Base-by-base conservation (phyloP, 2,888 invertebrate species). In the Thecocarcelia acutangulata region DNA sequence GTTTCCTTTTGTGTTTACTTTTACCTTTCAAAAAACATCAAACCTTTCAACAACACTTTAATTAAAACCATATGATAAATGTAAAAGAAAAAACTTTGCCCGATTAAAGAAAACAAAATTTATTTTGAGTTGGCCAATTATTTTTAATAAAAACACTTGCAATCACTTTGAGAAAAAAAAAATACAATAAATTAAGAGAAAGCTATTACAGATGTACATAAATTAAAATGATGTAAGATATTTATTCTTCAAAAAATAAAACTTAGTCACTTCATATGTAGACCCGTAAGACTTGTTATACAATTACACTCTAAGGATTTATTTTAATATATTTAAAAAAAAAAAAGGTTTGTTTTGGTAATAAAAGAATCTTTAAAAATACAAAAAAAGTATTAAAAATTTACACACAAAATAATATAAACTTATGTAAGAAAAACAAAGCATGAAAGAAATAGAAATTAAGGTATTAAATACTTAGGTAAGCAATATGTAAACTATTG, bases 401-500 rank as follows among this genome's bases (percentile, higher is more conserved):
- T 68, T 13, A 70, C 13, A 58, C 12, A 54, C 1, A 61, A 54
- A 44, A 5, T 48, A 73, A n/a, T 48, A 69, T 11, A 61, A 48
- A 24, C 42, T 52, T 11, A 44, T 50, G 9, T n/a, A 59, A 72
- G 24, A 21, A 68, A 19, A 68, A 48, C n/a, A 48, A 68, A 44
- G 42, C 61, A 33, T 8, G 5, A 33, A 33, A 40, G 37, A 8
- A 50, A 64, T 42, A 84, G 64, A 68, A 61, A 74, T 50, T 69
- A 54, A 63, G 61, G n/a, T 63, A 69, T 66, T 48, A 44, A 74
- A 68, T 76, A 82, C 42, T 59, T 59, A 58, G 50, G 56, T 73
- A 81, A 83, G 79, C 72, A 83, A 76, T 82, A 78, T 77, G 80
- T 80, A 83, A 81, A 74, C 63, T 80, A 83, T 74, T 81, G 69